Percentiles rank a stretch among this genome's conserved stretches.
phyloP scores from a whole-genome alignment of 2,113 vertebrate genomes.

The Bubo scandiacus region DNA sequence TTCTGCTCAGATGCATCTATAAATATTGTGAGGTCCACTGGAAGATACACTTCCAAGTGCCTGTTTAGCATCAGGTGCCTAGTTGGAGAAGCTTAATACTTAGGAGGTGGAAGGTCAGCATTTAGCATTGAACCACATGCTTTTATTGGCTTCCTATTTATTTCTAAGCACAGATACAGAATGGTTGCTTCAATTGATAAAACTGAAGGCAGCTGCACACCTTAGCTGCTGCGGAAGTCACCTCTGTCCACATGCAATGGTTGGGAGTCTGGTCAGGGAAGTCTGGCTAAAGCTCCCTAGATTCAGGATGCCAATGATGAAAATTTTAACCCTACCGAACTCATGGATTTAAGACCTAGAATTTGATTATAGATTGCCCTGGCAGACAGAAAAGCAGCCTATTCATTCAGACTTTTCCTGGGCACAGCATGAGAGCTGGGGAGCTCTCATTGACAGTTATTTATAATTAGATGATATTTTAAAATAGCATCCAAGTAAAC shows the following conservation, averaged over 20 bases:
- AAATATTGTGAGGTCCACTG: neutral
- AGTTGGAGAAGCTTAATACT: neutral
- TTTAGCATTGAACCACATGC: neutral
- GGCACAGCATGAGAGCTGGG: constrained; percentile 17
- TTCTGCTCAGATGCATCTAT: neutral
- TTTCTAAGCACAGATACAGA: neutral
- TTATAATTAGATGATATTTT: constrained; percentile 61
- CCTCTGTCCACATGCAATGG: fast-evolving
- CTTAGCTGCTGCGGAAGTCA: neutral
- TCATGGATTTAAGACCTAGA: neutral
- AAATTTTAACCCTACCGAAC: neutral
- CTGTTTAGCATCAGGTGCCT: neutral
- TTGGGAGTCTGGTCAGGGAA: neutral
- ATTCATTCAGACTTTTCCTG: constrained; percentile 47
- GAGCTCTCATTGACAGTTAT: constrained; percentile 38
- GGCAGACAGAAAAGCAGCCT: constrained; percentile 2
- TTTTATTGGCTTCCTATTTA: neutral
- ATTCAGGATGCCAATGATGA: neutral
- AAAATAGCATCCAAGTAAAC: constrained; percentile 42
- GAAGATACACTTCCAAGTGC: neutral
- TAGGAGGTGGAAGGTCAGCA: neutral
- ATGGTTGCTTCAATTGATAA: neutral
- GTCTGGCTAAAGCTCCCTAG: neutral
- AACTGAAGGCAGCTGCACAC: neutral
- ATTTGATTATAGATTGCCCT: neutral